phyloP scores from a whole-genome alignment of 2,888 invertebrate species.

The Apamea sordens region DNA sequence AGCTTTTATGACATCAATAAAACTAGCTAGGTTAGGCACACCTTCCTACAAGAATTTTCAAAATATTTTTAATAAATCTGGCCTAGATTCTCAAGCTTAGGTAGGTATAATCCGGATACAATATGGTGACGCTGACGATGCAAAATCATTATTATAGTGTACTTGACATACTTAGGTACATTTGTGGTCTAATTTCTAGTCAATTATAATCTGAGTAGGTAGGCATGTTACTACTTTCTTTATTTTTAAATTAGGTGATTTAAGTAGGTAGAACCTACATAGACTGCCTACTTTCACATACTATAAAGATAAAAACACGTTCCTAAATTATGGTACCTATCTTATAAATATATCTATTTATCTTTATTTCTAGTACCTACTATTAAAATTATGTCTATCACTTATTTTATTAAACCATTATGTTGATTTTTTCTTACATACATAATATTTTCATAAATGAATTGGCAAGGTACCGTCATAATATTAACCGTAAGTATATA shows the following conservation, averaged over 20 bases:
- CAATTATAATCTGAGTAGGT: conserved; percentile 27
- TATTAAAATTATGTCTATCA: too few species aligned
- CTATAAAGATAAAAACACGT: background rate
- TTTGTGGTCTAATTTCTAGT: conserved; percentile 22
- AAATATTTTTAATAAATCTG: background rate
- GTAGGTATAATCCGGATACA: background rate
- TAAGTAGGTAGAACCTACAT: background rate
- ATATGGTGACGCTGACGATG: conserved; percentile 21
- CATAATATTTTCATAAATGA: too few species aligned
- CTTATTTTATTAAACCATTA: too few species aligned
- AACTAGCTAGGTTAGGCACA: background rate
- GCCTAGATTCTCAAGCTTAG: conserved; percentile 7
- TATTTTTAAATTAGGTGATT: conserved; percentile 16
- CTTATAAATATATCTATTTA: background rate
- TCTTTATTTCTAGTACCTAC: too few species aligned
- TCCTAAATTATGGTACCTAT: background rate
- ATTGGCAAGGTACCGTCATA: too few species aligned
- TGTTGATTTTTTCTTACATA: too few species aligned
- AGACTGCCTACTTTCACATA: conserved; percentile 18
- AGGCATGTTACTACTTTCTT: conserved; percentile 34
- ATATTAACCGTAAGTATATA: too few species aligned
- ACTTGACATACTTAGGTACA: conserved; percentile 40
- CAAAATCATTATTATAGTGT: conserved; percentile 43
- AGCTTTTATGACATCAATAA: background rate
- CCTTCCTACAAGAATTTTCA: background rate